phyloP scores from a whole-genome alignment of 2,888 invertebrate species.

The Beris morrisii region DNA sequence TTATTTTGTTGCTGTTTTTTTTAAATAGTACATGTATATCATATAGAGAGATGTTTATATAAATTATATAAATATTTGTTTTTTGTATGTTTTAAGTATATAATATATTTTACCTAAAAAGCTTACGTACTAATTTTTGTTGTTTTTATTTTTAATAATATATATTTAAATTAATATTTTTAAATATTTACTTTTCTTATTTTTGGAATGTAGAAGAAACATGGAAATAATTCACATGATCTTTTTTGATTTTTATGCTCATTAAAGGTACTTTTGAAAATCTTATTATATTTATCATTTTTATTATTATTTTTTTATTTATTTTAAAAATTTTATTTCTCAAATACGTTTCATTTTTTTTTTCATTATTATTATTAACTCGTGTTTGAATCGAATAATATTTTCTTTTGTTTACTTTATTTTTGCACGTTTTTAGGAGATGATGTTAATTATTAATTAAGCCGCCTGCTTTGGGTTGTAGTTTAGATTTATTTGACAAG shows the following conservation, averaged over 20 bases:
- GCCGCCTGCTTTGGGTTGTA: too few relatives aligned
- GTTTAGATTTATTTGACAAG: too few relatives aligned
- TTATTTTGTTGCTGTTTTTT: not conserved
- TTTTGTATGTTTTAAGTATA: constrained; percentile 24
- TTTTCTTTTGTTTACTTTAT: not conserved
- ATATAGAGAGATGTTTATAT: constrained; percentile 34
- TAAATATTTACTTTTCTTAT: constrained; percentile 4
- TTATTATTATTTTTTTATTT: constrained; percentile 9
- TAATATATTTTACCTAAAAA: constrained; percentile 39
- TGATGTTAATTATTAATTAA: not conserved
- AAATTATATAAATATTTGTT: constrained; percentile 36
- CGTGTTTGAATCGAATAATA: not conserved
- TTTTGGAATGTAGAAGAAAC: constrained; percentile 32
- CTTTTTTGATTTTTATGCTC: constrained; percentile 39
- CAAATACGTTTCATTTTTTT: constrained; percentile 19
- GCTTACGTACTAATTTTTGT: constrained; percentile 33
- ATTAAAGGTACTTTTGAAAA: constrained; percentile 38
- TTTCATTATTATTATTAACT: not conserved
- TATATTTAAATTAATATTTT: constrained; percentile 12
- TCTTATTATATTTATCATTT: constrained; percentile 20
- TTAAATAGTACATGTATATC: constrained; percentile 31
- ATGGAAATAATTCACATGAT: constrained; percentile 31
- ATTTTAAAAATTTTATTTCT: not conserved
- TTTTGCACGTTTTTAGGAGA: not conserved
- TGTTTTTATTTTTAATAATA: constrained; percentile 13